Base-by-base conservation (phyloP, 1,140 invertebrate species). In the Aporrectodea caliginosa region DNA sequence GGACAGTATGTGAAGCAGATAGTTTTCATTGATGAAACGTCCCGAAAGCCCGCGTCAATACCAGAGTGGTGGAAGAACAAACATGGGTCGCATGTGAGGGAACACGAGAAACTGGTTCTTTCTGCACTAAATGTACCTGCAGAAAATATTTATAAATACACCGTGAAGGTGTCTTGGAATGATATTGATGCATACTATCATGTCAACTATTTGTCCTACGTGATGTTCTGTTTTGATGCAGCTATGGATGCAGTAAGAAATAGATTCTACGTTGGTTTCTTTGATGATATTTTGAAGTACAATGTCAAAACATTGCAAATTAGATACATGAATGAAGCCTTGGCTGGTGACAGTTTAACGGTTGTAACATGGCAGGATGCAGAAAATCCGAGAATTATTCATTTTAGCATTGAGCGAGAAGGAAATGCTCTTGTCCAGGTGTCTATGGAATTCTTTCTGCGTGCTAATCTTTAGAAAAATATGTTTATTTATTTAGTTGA, bases 41-140 rank as follows among this genome's bases (percentile, higher is more conserved):
- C 75, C 1, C 31, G 82, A 22, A 80, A 78, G 35, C 80, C 82
- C 0, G 79, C 33, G 16, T 43, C 81, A 43, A 74, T 81, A 35
- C 80, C 82, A 27, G 82, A 83, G 68, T 83, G 82, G 82, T 83
- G 82, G 82, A 77, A 71, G 30, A 70, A 69, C 1, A 83, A 83
- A 78, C 81, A 82, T 72, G 75, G 22, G 2, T 22, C 31, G 1
- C 29, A 43, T 35, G 72, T 79, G 14, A 34, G 29, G 1, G 31
- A 22, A 14, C 71, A 76, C 16, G 30, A 72, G 43, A 69, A 72
- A 2, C 43, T 83, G 30, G 73, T 77, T 1, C 70, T 83, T 32
- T 29, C 69, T 16, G 33, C 35, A 22, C 69, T 81, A 30, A 33
- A 30, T 27, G 76, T 77, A 27, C 70, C 78, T 2, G 22, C 6